Base-by-base conservation (phyloP, 2,888 invertebrate genomes). In the Bembecia ichneumoniformis region DNA sequence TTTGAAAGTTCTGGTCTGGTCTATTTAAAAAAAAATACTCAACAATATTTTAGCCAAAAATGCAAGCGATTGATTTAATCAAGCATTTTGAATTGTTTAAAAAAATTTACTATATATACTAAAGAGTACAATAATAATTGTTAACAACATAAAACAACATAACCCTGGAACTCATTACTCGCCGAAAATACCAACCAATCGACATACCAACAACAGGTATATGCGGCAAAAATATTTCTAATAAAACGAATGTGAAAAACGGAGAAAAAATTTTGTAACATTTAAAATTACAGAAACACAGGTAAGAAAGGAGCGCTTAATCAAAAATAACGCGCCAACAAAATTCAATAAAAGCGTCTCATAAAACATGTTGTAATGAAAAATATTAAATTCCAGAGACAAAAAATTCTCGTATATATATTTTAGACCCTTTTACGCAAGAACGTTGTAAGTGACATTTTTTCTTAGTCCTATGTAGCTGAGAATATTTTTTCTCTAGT, bases 381-480 rank as follows among this genome's bases (percentile, higher is more conserved):
- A 82, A 80, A 79, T 81, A 81, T 82, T 76, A 82, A 80, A 82
- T 82, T 82, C 77, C 77, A 64, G 64, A 74, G 73, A 79, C 72
- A 77, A 78, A 77, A 74, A 74, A 71, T 58, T 46, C 51, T 47
- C 44, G 44, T 44, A 15, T 14, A 44, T 44, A 16, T 40, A 40
- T 40, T 7, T 40, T n/a, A 5, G 14, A 40, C 43, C 13, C 9
- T n/a, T 40, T 14, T 14, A 15, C n/a, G 5, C 10, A 5, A 9
- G 10, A 40, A 40, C 43, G 43, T 40, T 40, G n/a, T 14, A 15
- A n/a, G 13, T n/a, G 14, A 10, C 43, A 40, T 14, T 14, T n/a
- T 14, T 40, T 40, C 9, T 28, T 2, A 28, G 28, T 28, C 9
- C 20, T 28, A 7, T 28, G 1, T 28, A 7, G 7, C 20, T 20